A percentile compares a stretch with the other conserved stretches of the same genome.
phyloP scores from a whole-genome alignment of 1,140 invertebrate genomes.

The Sipha flava region DNA sequence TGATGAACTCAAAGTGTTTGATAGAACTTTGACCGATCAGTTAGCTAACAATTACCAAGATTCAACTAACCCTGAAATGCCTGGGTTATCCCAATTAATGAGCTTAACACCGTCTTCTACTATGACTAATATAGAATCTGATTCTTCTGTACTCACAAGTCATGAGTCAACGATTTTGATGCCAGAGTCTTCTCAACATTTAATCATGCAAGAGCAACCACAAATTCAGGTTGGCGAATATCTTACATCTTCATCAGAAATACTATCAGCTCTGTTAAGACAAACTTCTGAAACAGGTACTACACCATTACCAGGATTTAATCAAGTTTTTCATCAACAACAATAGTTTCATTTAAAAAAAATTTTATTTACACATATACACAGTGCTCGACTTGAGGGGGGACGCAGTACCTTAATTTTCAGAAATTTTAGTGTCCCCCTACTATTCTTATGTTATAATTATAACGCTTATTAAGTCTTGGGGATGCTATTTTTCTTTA shows the following conservation, averaged over 20 bases:
- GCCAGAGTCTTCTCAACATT: conserved; percentile 3
- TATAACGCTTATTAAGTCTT: too few species aligned
- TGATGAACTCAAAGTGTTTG: conserved; percentile 15
- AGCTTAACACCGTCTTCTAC: not conserved
- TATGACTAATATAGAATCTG: not conserved
- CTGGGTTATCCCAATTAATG: conserved; percentile 12
- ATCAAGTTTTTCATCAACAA: conserved; percentile 37
- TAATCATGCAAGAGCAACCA: not conserved
- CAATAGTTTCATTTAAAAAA: conserved; percentile 21
- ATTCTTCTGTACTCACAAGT: not conserved
- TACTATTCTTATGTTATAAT: too few species aligned
- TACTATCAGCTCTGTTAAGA: conserved; percentile 25
- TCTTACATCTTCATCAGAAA: conserved; percentile 27
- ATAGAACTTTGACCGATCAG: not conserved
- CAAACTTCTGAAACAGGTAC: conserved; percentile 29
- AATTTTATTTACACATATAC: not conserved
- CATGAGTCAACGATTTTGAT: not conserved
- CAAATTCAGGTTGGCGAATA: conserved; percentile 11
- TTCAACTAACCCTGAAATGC: not conserved
- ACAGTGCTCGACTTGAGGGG: too few species aligned
- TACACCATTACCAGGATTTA: conserved; percentile 36
- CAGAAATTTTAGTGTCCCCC: too few species aligned
- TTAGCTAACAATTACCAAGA: not conserved
- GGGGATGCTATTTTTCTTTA: too few species aligned
- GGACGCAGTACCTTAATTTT: too few species aligned